A percentile compares a stretch with the other conserved stretches of the same genome.
phyloP scores from a whole-genome alignment of 1,140 invertebrate genomes.

The Acyrthosiphon pisum region DNA sequence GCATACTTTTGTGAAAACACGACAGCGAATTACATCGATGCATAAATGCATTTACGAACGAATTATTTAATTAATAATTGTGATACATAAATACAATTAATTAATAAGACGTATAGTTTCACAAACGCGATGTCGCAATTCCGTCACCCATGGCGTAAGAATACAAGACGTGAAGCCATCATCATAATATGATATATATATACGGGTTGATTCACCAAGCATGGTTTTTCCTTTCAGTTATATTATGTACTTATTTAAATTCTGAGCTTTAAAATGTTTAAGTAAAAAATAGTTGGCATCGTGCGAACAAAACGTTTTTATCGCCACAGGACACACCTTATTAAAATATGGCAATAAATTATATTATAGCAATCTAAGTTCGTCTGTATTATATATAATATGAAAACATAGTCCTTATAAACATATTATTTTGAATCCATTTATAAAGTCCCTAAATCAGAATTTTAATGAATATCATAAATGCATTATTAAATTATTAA shows the following conservation, averaged over 20 bases:
- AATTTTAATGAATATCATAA: not conserved
- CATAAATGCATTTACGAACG: too few relatives aligned
- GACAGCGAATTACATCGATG: not conserved
- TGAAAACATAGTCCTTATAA: not conserved
- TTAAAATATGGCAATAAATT: not conserved
- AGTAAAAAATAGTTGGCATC: not conserved
- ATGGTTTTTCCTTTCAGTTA: not conserved
- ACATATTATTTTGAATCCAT: not conserved
- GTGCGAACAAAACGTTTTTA: not conserved
- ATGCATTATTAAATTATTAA: too few relatives aligned
- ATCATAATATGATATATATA: too few relatives aligned
- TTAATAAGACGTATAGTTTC: not conserved
- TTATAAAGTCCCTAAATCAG: not conserved
- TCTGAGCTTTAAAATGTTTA: not conserved
- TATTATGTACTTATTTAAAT: not conserved
- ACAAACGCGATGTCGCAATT: not conserved
- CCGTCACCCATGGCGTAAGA: not conserved
- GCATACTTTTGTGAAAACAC: not conserved
- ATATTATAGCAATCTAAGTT: not conserved
- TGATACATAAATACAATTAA: not conserved
- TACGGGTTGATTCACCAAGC: not conserved
- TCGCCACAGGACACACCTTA: not conserved
- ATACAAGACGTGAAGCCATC: not conserved
- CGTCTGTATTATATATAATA: too few relatives aligned
- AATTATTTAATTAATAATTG: too few relatives aligned